A percentile compares a stretch with the other conserved stretches of the same genome.
These are phyloP conservation scores for Cheirogaleus medius DNA, from an alignment of 2,113 vertebrate species.

Conservation along the genomic window DNA sequence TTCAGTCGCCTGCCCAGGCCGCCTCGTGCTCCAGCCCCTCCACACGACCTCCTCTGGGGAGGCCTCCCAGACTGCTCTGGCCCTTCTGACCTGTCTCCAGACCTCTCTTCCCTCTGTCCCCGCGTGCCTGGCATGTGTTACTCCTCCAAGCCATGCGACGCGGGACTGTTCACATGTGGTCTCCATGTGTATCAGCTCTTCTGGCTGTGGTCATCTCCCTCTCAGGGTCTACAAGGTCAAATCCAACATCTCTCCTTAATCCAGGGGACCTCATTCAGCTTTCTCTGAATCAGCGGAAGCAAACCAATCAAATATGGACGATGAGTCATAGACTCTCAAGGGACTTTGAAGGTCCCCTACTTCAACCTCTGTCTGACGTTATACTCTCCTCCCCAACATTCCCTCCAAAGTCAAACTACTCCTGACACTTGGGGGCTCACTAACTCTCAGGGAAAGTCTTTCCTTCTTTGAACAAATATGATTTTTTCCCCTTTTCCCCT, in stretches of 20 bases:
- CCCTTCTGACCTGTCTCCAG: background rate
- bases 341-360: background rate
- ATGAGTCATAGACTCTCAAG: background rate
- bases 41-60: background rate
- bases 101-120: too few relatives aligned
- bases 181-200: background rate
- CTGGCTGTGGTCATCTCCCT: too few relatives aligned
- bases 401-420: background rate
- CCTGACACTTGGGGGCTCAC: background rate
- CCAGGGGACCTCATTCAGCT: background rate
- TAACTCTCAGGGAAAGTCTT: background rate
- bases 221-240: slow-evolving; percentile 13
- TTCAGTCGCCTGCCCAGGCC: background rate
- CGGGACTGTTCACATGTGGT: background rate
- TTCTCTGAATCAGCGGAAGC: background rate
- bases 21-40: background rate
- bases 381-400: background rate
- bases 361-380: background rate
- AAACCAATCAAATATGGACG: background rate
- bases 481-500: background rate
- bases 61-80: background rate
- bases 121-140: background rate
- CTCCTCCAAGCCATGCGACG: background rate
- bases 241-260: background rate
- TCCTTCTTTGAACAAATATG: background rate